phyloP scores from a whole-genome alignment of 2,113 vertebrate genomes.

The Smithornis capensis region DNA sequence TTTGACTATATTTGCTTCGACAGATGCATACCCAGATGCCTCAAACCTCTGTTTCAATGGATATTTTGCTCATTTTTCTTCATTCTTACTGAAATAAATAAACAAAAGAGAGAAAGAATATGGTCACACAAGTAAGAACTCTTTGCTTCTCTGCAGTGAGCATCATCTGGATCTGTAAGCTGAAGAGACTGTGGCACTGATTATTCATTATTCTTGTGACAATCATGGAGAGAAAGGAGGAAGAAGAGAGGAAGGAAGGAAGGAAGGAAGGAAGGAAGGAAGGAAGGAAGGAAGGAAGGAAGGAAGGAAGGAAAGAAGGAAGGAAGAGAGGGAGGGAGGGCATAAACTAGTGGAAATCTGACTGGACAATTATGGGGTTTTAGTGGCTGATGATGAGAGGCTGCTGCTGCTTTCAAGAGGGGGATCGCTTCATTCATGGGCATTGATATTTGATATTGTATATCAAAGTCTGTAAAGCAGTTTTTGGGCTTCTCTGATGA shows the following conservation, averaged over 20 bases:
- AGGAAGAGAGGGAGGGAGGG: no score
- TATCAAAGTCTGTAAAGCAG: neutral
- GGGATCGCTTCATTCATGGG: neutral
- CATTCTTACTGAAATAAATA: neutral
- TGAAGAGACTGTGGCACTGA: neutral
- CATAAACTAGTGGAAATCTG: neutral
- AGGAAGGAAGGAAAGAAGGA: no score
- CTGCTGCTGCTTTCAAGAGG: neutral
- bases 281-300: neutral
- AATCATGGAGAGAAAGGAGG: neutral
- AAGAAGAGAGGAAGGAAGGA: no score
- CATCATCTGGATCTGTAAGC: neutral
- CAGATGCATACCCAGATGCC: conserved; percentile 57
- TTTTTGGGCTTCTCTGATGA: neutral
- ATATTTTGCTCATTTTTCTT: neutral
- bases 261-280: no score
- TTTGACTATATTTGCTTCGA: conserved; percentile 56
- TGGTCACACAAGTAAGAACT: neutral
- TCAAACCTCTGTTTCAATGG: conserved; percentile 37
- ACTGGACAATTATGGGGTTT: neutral
- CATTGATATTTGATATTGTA: no score
- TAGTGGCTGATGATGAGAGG: neutral
- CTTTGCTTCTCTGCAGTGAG: neutral
- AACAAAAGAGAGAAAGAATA: neutral
- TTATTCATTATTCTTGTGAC: neutral